Evolutionary conservation across 2,888 invertebrate genomes (phyloP).

Genomic region (Schizaphis graminum): DNA sequence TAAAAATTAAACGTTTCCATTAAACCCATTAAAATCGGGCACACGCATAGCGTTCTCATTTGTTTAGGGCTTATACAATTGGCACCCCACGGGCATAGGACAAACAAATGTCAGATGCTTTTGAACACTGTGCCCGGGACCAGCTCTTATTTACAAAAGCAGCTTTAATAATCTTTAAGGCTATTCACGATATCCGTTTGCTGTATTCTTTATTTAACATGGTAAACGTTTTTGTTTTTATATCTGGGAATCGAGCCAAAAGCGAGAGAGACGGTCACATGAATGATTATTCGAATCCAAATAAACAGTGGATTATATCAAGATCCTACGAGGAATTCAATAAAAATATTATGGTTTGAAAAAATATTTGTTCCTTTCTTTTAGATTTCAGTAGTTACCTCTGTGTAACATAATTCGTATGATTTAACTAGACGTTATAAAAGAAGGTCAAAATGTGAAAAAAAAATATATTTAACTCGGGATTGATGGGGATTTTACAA

Average conservation of each 20-base stretch:
- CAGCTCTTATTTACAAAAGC: conserved; percentile 41
- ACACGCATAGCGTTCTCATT: conserved; percentile 13
- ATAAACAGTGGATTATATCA: conserved; percentile 10
- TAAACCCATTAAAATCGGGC: conserved; percentile 28
- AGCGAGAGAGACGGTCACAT: background rate
- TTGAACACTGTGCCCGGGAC: background rate
- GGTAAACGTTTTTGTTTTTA: conserved; percentile 15
- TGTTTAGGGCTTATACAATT: background rate
- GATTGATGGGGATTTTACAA: conserved; percentile 1
- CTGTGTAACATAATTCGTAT: conserved; percentile 32
- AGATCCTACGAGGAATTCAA: conserved; percentile 4
- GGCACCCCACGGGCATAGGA: conserved; percentile 1
- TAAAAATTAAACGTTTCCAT: conserved; percentile 10
- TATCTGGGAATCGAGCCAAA: conserved; percentile 27
- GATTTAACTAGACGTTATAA: conserved; percentile 20
- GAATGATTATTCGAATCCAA: conserved; percentile 19
- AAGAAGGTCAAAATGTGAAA: background rate
- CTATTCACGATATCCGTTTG: background rate
- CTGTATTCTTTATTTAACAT: conserved; percentile 12
- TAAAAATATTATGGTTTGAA: background rate
- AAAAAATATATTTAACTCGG: background rate
- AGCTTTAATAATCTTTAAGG: conserved; percentile 52
- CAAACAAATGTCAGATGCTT: conserved; percentile 51
- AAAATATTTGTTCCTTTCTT: conserved; percentile 9
- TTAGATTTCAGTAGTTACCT: background rate